Evolutionary conservation across 1,140 invertebrate genomes (phyloP).

Genomic region (Hycleus cichorii): DNA sequence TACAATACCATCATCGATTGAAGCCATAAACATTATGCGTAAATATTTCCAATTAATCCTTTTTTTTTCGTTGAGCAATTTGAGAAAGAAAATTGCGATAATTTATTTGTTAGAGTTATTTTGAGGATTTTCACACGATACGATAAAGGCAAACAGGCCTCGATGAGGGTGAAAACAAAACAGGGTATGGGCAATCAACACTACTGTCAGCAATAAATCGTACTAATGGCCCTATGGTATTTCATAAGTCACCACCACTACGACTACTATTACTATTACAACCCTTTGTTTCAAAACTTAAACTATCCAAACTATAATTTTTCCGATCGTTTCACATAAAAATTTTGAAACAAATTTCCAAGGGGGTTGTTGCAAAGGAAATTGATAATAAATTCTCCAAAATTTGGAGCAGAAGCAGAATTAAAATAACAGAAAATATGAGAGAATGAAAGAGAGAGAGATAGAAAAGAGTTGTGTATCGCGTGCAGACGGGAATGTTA

Average conservation of each 20-base stretch:
- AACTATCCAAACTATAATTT: too few relatives aligned
- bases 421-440: too few relatives aligned
- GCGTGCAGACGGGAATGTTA: constrained; percentile 25
- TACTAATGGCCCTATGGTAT: constrained; percentile 40
- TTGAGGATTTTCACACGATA: constrained; percentile 2
- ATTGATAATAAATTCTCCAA: too few relatives aligned
- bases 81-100: background rate
- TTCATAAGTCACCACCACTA: constrained; percentile 37
- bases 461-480: background rate
- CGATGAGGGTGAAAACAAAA: constrained; percentile 20
- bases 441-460: constrained; percentile 4
- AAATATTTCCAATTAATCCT: too few relatives aligned
- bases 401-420: too few relatives aligned
- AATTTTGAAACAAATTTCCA: too few relatives aligned
- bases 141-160: too few relatives aligned
- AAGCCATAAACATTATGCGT: too few relatives aligned
- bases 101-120: constrained; percentile 16
- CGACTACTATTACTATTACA: constrained; percentile 16
- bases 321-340: too few relatives aligned
- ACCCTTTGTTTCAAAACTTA: constrained; percentile 7
- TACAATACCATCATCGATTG: background rate
- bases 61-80: too few relatives aligned
- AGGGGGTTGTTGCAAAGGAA: too few relatives aligned
- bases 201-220: constrained; percentile 35
- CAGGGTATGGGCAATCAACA: constrained; percentile 33